phyloP scores from a whole-genome alignment of 1,140 invertebrate species.

The Laupala kohalensis region DNA sequence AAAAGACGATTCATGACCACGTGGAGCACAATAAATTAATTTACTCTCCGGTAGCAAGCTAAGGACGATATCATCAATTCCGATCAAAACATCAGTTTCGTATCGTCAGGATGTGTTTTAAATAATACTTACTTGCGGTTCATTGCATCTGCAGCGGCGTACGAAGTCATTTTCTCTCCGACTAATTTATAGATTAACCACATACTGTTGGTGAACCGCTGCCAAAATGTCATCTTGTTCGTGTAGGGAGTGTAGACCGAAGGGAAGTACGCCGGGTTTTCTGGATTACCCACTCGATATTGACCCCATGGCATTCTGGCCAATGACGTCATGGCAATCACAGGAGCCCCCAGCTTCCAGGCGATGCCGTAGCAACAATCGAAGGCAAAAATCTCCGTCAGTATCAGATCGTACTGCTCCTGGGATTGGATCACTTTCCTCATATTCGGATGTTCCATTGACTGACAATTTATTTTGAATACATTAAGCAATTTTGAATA shows the following conservation, averaged over 20 bases:
- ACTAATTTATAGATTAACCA: slow-evolving; percentile 37
- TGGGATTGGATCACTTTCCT: background rate
- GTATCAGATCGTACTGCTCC: slow-evolving; percentile 19
- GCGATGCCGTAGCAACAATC: slow-evolving; percentile 18
- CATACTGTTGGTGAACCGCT: slow-evolving; percentile 29
- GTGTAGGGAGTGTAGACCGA: slow-evolving; percentile 18
- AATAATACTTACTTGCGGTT: too few species aligned
- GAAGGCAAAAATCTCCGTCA: slow-evolving; percentile 16
- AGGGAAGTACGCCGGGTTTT: slow-evolving; percentile 23
- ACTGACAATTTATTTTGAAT: too few species aligned
- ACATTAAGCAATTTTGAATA: too few species aligned
- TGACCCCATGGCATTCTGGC: slow-evolving; percentile 1
- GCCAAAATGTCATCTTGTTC: slow-evolving; percentile 21
- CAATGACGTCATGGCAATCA: slow-evolving; percentile 10
- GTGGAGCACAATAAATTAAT: too few species aligned
- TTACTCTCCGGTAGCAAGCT: too few species aligned
- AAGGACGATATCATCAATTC: too few species aligned
- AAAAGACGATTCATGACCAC: too few species aligned
- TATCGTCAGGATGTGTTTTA: too few species aligned
- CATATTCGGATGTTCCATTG: background rate
- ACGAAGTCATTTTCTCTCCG: background rate
- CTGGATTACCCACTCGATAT: slow-evolving; percentile 16
- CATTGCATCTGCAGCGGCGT: too few species aligned
- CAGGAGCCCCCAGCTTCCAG: slow-evolving; percentile 15
- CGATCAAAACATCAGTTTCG: too few species aligned